Evolutionary conservation across 2,797 vertebrate species (phyloP).

Genomic region (Crax fasciolata): DNA sequence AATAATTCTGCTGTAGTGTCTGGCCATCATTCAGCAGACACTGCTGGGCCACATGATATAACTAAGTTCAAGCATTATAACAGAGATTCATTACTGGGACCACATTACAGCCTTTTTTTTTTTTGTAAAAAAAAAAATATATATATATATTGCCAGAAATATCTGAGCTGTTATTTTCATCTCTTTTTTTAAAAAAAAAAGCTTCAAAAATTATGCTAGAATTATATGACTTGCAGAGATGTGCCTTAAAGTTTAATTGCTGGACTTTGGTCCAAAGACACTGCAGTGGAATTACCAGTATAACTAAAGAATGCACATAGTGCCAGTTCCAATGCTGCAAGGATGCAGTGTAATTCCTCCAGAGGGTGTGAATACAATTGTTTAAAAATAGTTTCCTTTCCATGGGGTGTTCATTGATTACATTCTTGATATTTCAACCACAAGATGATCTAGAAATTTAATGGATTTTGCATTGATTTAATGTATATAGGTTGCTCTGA

Average conservation of each 20-base stretch:
- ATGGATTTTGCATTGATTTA: neutral
- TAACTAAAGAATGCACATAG: neutral
- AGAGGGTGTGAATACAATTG: neutral
- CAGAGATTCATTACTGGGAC: neutral
- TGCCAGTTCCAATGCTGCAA: neutral
- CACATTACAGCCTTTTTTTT: neutral
- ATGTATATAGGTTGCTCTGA: neutral
- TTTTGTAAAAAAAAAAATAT: neutral
- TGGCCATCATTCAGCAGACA: neutral
- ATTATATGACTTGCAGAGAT: neutral
- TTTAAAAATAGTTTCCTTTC: neutral
- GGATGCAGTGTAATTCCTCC: neutral
- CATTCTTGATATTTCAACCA: neutral
- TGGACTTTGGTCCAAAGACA: neutral
- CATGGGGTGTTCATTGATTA: neutral
- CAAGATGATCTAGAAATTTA: neutral
- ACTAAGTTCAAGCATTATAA: slow-evolving; percentile 37
- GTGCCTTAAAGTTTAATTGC: neutral
- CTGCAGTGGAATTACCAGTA: neutral
- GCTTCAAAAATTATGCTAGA: neutral
- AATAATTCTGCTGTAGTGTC: neutral
- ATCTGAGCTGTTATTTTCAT: slow-evolving; percentile 29
- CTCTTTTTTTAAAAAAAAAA: neutral
- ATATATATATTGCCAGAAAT: neutral
- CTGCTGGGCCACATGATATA: neutral